A percentile compares a stretch with the other conserved stretches of the same genome.
phyloP scores from a whole-genome alignment of 2,888 invertebrate genomes.

The Tholera decimalis region DNA sequence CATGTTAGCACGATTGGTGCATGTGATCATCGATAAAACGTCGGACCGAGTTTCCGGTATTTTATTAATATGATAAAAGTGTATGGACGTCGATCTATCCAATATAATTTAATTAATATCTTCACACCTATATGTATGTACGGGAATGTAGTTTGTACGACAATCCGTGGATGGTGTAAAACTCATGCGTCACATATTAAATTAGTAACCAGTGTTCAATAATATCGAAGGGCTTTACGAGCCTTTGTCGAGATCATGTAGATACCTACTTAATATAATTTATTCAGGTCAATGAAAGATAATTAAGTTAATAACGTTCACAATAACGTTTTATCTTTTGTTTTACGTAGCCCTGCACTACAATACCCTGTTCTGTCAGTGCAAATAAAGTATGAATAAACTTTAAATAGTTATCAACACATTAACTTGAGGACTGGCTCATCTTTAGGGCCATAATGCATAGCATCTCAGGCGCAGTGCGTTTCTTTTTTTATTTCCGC shows the following conservation, averaged over 20 bases:
- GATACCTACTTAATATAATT: neutral
- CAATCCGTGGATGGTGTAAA: neutral
- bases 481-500: no score
- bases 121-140: no score
- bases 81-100: neutral
- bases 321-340: neutral
- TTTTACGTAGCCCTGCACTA: neutral
- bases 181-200: neutral
- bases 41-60: neutral
- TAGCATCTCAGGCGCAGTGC: no score
- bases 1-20: neutral
- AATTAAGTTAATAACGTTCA: neutral
- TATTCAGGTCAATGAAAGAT: conserved; percentile 1
- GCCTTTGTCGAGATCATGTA: neutral
- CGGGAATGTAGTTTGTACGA: no score
- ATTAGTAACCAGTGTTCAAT: neutral
- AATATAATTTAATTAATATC: neutral
- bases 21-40: conserved; percentile 18
- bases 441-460: no score
- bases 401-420: neutral
- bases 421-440: no score
- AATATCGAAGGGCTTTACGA: neutral
- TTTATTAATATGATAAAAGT: conserved; percentile 1
- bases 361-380: neutral
- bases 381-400: neutral